Conservation (phyloP, 2,113 vertebrate genomes). For the Cottus gobio region DNA sequence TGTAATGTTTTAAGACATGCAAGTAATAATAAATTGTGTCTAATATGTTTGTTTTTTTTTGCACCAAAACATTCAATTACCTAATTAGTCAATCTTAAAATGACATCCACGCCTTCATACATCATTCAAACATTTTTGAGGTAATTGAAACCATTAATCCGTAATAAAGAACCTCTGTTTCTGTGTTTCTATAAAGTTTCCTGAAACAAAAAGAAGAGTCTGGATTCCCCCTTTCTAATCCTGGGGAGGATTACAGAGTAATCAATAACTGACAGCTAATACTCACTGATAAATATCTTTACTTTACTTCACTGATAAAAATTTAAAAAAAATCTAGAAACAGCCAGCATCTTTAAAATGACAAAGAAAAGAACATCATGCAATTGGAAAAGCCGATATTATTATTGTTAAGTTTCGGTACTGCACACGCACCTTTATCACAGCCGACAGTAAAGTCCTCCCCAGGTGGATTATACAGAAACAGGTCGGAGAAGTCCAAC, state of each 20-base stretch:
- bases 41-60: neutral
- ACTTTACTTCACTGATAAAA: neutral
- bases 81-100: neutral
- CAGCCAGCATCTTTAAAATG: neutral
- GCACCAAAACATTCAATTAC: neutral
- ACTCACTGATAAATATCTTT: neutral
- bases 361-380: neutral
- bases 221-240: neutral
- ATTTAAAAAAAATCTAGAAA: neutral
- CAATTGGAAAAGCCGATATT: neutral
- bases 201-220: neutral
- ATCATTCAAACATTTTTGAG: neutral
- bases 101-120: neutral
- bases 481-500: conserved; percentile 91
- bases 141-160: neutral
- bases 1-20: neutral
- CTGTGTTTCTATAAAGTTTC: neutral
- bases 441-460: conserved; percentile 78
- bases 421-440: conserved; percentile 81
- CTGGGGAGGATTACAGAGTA: conserved; percentile 1
- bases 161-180: neutral
- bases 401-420: neutral
- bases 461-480: conserved; percentile 82
- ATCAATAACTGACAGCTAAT: conserved; percentile 49
- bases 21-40: neutral